Conservation (phyloP, 2,888 invertebrate species). For the Nudaria mundana region DNA sequence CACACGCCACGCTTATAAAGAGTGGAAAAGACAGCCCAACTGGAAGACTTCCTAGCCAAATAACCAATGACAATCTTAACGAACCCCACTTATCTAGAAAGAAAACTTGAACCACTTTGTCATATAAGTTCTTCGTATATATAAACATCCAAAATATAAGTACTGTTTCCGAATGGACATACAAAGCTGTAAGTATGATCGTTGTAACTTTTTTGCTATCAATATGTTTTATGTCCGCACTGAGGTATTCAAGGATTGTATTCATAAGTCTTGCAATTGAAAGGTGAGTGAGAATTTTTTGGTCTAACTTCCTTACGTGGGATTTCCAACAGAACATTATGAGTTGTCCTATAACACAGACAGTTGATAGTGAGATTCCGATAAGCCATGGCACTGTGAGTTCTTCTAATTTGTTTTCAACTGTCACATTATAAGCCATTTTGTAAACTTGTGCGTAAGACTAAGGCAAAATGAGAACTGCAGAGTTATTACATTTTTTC, state of each 20-base stretch:
- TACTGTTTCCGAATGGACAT: conserved; percentile 11
- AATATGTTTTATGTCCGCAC: conserved; percentile 1
- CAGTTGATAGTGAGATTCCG: conserved; percentile 10
- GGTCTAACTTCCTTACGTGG: conserved; percentile 12
- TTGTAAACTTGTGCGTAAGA: conserved; percentile 1
- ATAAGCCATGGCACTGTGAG: conserved; percentile 7
- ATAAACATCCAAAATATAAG: conserved; percentile 15
- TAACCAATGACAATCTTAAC: not conserved
- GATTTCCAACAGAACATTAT: conserved; percentile 4
- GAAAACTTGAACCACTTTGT: conserved; percentile 14
- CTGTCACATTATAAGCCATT: conserved; percentile 2
- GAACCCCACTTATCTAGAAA: conserved; percentile 2
- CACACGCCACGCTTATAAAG: not conserved
- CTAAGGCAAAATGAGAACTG: not conserved
- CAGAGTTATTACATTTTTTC: not conserved
- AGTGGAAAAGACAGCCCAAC: conserved; percentile 5
- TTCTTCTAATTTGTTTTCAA: not conserved
- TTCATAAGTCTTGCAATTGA: conserved; percentile 13
- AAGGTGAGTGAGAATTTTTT: conserved; percentile 14
- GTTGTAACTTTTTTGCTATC: not conserved
- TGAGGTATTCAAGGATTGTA: conserved; percentile 8
- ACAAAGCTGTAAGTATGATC: conserved; percentile 2
- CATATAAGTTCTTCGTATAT: conserved; percentile 15
- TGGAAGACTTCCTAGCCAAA: conserved; percentile 7
- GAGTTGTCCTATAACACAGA: conserved; percentile 9